Evolutionary conservation across 2,113 vertebrate genomes (phyloP).

Genomic region (Mystacornis crossleyi): DNA sequence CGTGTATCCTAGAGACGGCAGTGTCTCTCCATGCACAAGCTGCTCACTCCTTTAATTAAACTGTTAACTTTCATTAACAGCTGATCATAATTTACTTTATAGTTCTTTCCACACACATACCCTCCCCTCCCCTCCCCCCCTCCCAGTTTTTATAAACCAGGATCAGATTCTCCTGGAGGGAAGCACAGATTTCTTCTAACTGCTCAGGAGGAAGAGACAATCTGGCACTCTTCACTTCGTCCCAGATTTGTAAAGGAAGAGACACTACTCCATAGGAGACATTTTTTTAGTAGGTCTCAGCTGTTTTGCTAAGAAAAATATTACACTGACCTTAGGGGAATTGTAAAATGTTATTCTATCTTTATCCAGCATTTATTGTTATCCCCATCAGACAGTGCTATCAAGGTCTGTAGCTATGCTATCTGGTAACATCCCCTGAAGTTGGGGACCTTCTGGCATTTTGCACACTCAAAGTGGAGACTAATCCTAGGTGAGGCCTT

Average conservation of each 20-base stretch:
- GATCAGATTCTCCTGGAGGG: not conserved
- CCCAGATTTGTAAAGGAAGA: constrained; percentile 29
- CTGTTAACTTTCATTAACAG: constrained; percentile 20
- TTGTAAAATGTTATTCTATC: not conserved
- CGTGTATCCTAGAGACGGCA: fast-evolving
- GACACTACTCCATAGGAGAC: not conserved
- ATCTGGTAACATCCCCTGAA: not conserved
- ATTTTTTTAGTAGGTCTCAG: not conserved
- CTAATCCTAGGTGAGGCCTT: not conserved
- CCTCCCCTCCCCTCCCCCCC: fast-evolving
- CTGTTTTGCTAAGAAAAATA: constrained; percentile 26
- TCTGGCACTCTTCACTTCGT: not conserved
- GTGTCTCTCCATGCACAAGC: not conserved
- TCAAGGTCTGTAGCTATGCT: not conserved
- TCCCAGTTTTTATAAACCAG: not conserved
- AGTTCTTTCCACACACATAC: not conserved
- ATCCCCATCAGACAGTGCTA: not conserved
- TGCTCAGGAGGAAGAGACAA: not conserved
- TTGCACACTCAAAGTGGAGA: not conserved
- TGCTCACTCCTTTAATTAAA: constrained; percentile 26
- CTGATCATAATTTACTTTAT: not conserved
- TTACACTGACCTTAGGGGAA: not conserved
- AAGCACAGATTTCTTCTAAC: not conserved
- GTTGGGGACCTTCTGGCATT: not conserved
- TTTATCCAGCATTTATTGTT: not conserved